phyloP scores from a whole-genome alignment of 53 echinoderm and acorn worm genomes.

The Henricia sp. region DNA sequence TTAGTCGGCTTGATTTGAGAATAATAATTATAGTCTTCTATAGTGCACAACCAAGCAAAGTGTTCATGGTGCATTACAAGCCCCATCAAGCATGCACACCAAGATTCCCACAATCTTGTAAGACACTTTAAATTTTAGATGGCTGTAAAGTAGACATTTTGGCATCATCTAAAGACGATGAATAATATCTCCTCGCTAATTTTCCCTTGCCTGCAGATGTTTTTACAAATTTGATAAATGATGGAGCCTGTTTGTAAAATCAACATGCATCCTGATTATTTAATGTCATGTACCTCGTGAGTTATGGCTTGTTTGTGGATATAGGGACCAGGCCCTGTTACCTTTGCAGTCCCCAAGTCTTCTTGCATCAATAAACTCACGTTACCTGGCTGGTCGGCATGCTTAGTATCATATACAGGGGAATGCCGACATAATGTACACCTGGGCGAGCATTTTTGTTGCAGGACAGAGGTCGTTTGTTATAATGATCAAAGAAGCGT shows the following conservation, averaged over 20 bases:
- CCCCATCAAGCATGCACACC: too few species aligned
- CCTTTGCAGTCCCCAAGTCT: slow-evolving; percentile 1
- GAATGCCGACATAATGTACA: background rate
- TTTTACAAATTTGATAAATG: slow-evolving; percentile 39
- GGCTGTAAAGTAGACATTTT: too few species aligned
- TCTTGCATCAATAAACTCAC: slow-evolving; percentile 52
- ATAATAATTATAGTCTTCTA: too few species aligned
- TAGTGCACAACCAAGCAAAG: too few species aligned
- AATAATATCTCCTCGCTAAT: background rate
- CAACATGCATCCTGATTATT: slow-evolving; percentile 12
- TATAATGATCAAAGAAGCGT: too few species aligned
- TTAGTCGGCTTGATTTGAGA: too few species aligned
- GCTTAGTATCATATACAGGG: background rate
- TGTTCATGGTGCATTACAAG: too few species aligned
- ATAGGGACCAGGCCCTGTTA: slow-evolving; percentile 33
- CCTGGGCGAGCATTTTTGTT: background rate
- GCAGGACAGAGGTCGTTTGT: too few species aligned
- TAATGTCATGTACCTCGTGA: slow-evolving; percentile 34
- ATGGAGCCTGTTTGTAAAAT: slow-evolving; percentile 15
- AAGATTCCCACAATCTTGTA: too few species aligned
- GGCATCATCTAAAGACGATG: too few species aligned
- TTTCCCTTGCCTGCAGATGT: background rate
- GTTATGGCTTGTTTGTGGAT: slow-evolving; percentile 51
- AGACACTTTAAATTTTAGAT: too few species aligned
- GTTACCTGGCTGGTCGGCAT: slow-evolving; percentile 1